These are phyloP conservation scores for Ceyx margarethae DNA, from an alignment of 2,113 vertebrate species.

Conservation along the genomic window DNA sequence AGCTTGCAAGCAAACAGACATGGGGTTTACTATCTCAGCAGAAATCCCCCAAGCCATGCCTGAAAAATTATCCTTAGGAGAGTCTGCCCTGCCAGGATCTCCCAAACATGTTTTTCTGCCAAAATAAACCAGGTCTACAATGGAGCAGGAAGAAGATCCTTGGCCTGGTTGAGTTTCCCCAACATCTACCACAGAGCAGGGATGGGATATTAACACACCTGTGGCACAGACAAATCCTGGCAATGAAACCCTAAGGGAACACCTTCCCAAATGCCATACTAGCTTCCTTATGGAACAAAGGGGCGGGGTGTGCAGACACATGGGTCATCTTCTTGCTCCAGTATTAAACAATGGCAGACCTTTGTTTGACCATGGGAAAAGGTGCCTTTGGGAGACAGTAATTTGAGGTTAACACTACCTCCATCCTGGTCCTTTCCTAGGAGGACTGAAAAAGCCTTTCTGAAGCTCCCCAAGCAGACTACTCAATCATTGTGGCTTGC, in stretches of 20 bases:
- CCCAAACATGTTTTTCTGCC: not conserved
- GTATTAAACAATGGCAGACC: not conserved
- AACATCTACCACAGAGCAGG: not conserved
- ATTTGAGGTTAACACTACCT: not conserved
- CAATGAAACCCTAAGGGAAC: not conserved
- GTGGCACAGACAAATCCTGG: not conserved
- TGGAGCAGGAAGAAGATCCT: rapidly evolving
- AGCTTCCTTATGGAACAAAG: not conserved
- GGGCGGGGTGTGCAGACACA: not conserved
- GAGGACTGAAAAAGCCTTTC: not conserved
- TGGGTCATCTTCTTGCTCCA: not conserved
- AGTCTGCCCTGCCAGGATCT: not conserved
- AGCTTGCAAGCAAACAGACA: not conserved
- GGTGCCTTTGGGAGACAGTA: not conserved
- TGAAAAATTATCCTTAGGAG: not conserved
- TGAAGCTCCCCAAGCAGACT: not conserved
- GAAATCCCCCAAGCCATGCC: rapidly evolving
- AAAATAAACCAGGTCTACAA: not conserved
- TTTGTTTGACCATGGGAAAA: not conserved
- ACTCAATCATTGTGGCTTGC: not conserved
- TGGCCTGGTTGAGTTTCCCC: not conserved
- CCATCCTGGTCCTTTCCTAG: not conserved
- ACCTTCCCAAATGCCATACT: rapidly evolving
- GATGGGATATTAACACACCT: too few species aligned
- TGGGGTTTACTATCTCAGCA: not conserved